Percentiles rank a stretch among this genome's conserved stretches.
Evolutionary conservation across 1,140 invertebrate genomes (phyloP).

Genomic region (Pomacea maculata): DNA sequence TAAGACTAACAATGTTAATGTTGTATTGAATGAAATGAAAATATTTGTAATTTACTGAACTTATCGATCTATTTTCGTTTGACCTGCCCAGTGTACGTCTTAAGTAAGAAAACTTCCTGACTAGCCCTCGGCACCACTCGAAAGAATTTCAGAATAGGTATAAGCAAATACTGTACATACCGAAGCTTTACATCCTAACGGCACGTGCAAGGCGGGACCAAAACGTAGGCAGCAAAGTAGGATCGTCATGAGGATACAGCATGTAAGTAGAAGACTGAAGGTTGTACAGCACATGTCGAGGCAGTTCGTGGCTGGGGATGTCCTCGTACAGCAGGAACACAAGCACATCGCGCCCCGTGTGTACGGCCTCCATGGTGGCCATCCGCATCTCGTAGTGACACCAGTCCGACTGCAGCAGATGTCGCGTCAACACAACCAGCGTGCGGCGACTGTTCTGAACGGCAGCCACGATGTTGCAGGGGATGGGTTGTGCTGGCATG

Average conservation of each 20-base stretch:
- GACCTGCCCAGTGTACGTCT: no score
- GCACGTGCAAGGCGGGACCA: no score
- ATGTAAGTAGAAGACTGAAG: slow-evolving; percentile 25
- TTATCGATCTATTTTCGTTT: no score
- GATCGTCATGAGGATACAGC: slow-evolving; percentile 6
- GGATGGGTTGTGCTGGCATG: slow-evolving; percentile 64
- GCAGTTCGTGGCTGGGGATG: slow-evolving; percentile 17
- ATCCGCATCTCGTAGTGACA: slow-evolving; percentile 71
- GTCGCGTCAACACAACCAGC: slow-evolving; percentile 72
- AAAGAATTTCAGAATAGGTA: no score
- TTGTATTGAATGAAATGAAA: no score
- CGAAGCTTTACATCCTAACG: no score
- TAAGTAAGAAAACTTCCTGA: no score
- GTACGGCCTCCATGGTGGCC: slow-evolving; percentile 29
- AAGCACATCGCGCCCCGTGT: slow-evolving; percentile 24
- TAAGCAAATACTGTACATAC: no score
- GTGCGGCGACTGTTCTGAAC: slow-evolving; percentile 72
- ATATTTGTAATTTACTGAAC: no score
- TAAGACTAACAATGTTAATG: no score
- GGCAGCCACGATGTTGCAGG: slow-evolving; percentile 71
- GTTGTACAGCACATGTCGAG: slow-evolving; percentile 18
- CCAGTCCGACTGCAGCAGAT: slow-evolving; percentile 74
- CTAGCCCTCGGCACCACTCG: no score
- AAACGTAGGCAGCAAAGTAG: no score
- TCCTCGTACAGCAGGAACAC: slow-evolving; percentile 28